Conservation (phyloP, 1,140 invertebrate species). For the Magallana angulata region DNA sequence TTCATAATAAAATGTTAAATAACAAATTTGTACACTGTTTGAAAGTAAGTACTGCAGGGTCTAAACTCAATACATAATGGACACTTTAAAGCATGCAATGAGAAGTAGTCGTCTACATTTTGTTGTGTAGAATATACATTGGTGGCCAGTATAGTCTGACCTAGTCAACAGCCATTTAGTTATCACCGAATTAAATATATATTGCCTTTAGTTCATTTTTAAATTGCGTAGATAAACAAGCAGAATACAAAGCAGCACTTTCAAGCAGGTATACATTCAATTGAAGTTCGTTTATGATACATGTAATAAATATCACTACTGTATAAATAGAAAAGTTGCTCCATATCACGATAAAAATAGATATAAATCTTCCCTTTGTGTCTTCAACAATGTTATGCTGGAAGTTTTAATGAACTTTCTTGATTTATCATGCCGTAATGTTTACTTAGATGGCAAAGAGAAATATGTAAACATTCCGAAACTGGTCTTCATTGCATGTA, state of each 20-base stretch:
- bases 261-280: neutral
- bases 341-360: neutral
- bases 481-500: neutral
- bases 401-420: neutral
- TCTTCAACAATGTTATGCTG: neutral
- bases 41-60: constrained; percentile 14
- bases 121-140: too few relatives aligned
- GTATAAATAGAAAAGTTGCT: neutral
- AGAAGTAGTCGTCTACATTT: too few relatives aligned
- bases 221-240: neutral
- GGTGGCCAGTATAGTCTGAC: too few relatives aligned
- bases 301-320: constrained; percentile 27
- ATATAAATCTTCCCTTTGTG: neutral
- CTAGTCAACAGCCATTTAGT: too few relatives aligned
- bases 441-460: neutral
- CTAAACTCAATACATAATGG: neutral
- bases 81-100: neutral
- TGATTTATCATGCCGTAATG: neutral
- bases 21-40: neutral
- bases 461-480: neutral
- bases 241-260: neutral
- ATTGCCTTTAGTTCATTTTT: neutral
- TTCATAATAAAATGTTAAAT: neutral
- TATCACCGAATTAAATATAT: too few relatives aligned
- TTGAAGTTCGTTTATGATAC: neutral